These are phyloP conservation scores for Carcina quercana DNA, from an alignment of 2,888 invertebrate genomes.

Conservation along the genomic window DNA sequence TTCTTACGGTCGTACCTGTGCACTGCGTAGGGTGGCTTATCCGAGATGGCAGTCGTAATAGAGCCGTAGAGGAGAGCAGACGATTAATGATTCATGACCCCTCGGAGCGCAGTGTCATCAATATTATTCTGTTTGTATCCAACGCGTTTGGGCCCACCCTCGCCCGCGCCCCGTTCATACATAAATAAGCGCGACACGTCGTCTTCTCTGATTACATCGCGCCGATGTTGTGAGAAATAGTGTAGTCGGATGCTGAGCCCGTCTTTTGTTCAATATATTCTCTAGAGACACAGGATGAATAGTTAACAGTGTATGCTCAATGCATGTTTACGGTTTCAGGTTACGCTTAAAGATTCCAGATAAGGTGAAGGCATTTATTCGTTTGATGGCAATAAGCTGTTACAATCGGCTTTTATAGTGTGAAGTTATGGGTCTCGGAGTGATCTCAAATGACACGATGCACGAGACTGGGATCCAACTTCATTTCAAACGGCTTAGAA, in stretches of 20 bases:
- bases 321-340: conserved; percentile 71
- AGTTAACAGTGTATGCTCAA: conserved; percentile 64
- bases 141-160: conserved; percentile 67
- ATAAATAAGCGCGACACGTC: conserved; percentile 74
- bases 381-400: conserved; percentile 64
- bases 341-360: conserved; percentile 69
- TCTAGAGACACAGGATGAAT: conserved; percentile 63
- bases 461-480: too few species aligned
- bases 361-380: conserved; percentile 66
- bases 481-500: too few species aligned
- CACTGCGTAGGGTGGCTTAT: conserved; percentile 67
- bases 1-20: too few species aligned
- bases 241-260: conserved; percentile 66
- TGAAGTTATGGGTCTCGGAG: conserved; percentile 49
- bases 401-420: conserved; percentile 57
- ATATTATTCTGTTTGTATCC: conserved; percentile 75
- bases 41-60: conserved; percentile 67
- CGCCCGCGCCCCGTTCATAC: conserved; percentile 71
- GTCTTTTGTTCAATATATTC: conserved; percentile 71
- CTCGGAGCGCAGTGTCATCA: conserved; percentile 73
- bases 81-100: conserved; percentile 76
- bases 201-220: conserved; percentile 75
- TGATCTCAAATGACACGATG: too few species aligned
- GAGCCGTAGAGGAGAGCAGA: conserved; percentile 69
- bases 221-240: conserved; percentile 74